Evolutionary conservation across 2,888 invertebrate genomes (phyloP), one percentile per base, ranked within the genome.

Genomic region (Tanypteryx hageni): DNA sequence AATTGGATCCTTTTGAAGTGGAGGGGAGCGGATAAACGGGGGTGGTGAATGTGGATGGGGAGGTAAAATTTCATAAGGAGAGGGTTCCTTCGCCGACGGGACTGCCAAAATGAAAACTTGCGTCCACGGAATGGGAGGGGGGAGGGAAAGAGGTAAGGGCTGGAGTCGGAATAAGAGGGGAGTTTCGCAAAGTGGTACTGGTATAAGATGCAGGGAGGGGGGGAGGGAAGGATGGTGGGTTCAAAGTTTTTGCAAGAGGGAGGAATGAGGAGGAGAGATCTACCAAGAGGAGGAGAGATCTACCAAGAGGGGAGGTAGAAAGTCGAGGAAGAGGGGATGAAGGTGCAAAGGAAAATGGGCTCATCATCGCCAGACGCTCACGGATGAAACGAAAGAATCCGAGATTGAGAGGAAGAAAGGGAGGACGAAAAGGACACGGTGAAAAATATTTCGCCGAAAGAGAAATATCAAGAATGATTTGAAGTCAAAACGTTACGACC

Each of bases 51-150:
- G 59, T 59, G 86, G 61, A 85, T 59, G 86, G 44, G 64, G 84
- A 68, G 64, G 89, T 61, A 44, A 89, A 89, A 89, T 89, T 89
- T 89, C 89, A 89, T 89, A 89, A 89, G 89, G 9, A 86, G 86
- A 83, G 57, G 83, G 57, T 44, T 44, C 22, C 59, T 86, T 61
- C 61, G 56, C 14, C 7, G 31, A 27, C 27, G 59, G 22, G 27
- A 44, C 83, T 56, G 83, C 89, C 89, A 44, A 89, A 64, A 89
- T 89, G 89, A 89, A 89, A 89, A 89, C 89, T 89, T 44, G 44
- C 59, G 89, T 64, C 31, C 61, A 61, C 89, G 61, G 61, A 27
- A 64, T 27, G 31, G 11, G 64, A 89, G 86, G 27, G 59, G 61
- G 10, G 86, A 64, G 31, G 58, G 61, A 61, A 10, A 61, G 89